These are phyloP conservation scores for Nebria brevicollis DNA, from an alignment of 2,888 invertebrate genomes.

Conservation along the genomic window DNA sequence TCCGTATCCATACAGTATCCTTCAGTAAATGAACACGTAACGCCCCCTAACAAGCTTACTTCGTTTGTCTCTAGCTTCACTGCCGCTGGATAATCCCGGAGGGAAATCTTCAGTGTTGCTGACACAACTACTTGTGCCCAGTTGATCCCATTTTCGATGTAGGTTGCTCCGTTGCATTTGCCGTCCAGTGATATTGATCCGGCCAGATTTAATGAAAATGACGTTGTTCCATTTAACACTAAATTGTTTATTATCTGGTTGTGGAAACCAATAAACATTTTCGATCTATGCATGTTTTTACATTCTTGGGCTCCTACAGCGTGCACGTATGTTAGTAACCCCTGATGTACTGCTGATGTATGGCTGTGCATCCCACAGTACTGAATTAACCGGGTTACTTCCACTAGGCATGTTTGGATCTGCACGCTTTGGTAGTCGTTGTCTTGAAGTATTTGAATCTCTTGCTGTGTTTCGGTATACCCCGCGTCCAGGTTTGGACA, in stretches of 20 bases:
- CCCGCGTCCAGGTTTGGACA: no score
- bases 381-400: constrained; percentile 35
- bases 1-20: no score
- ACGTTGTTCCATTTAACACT: no score
- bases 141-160: constrained; percentile 27
- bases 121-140: no score
- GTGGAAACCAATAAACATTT: neutral
- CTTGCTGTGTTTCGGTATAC: no score
- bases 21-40: no score
- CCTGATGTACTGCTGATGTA: constrained; percentile 47
- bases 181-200: constrained; percentile 33
- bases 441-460: no score
- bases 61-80: no score
- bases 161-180: constrained; percentile 30
- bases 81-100: no score
- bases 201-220: neutral
- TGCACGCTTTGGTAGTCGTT: no score
- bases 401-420: constrained; percentile 37
- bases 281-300: constrained; percentile 37
- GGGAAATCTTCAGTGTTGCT: no score
- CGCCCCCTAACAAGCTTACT: no score
- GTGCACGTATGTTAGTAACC: constrained; percentile 37
- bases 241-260: constrained; percentile 35
- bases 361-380: constrained; percentile 48
- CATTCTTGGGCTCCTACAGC: constrained; percentile 28